Percentiles rank a stretch among this genome's conserved stretches.
Evolutionary conservation across 2,888 invertebrate genomes (phyloP).

Genomic region (Platycheirus rosarum): DNA sequence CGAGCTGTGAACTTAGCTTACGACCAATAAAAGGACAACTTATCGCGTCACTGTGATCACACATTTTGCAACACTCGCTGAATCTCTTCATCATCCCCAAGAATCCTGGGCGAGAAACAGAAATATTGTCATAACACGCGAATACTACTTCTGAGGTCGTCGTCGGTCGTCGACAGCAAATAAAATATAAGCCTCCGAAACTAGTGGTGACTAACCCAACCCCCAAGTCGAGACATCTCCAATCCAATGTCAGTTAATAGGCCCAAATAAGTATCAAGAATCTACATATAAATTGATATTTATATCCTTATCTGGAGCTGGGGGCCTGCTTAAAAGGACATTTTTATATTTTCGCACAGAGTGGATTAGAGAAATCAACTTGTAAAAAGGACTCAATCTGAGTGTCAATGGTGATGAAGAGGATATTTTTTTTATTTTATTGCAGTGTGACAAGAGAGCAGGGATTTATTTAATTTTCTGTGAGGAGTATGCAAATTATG

Average conservation of each 20-base stretch:
- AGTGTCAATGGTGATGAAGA: conserved; percentile 29
- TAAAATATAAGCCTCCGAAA: conserved; percentile 61
- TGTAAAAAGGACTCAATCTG: conserved; percentile 41
- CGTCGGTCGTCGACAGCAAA: conserved; percentile 5
- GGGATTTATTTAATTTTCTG: conserved; percentile 14
- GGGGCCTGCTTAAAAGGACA: conserved; percentile 58
- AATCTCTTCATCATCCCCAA: too few relatives aligned
- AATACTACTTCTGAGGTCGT: conserved; percentile 45
- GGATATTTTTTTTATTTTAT: conserved; percentile 19
- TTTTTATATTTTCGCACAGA: conserved; percentile 48
- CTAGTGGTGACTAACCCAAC: conserved; percentile 66
- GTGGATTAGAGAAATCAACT: conserved; percentile 62
- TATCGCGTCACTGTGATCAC: conserved; percentile 64
- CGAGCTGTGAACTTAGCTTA: conserved; percentile 74
- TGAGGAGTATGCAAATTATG: conserved; percentile 34
- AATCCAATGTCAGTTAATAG: conserved; percentile 68
- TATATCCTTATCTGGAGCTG: conserved; percentile 55
- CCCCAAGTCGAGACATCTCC: conserved; percentile 35
- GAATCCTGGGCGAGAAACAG: not conserved
- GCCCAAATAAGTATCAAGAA: conserved; percentile 65
- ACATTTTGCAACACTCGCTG: conserved; percentile 41
- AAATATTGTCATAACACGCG: conserved; percentile 36
- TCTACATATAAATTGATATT: conserved; percentile 73
- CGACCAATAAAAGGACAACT: conserved; percentile 69
- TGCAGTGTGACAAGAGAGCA: conserved; percentile 19